Base-by-base conservation (phyloP, 1,140 invertebrate species). In the Caenorhabditis tropicalis region DNA sequence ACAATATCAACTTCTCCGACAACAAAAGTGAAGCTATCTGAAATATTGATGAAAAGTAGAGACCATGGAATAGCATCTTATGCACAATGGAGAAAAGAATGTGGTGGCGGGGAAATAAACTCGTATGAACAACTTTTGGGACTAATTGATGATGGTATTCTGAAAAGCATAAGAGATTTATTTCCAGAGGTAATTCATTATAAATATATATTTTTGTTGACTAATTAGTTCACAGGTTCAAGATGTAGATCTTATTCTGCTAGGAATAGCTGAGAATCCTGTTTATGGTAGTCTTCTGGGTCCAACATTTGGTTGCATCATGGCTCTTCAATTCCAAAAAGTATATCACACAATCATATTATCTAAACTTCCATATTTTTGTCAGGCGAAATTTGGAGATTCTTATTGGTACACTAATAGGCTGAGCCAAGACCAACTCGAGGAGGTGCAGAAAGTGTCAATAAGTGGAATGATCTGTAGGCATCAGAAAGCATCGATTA, bases 381-480 rank as follows among this genome's bases (percentile, higher is more conserved):
- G n/a, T n/a, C 53, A 56, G 53, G 43, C 65, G 10, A 74, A 74
- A 43, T 74, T 74, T 46, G 65, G 65, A 7, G 65, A 74, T 12
- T 43, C 65, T 6, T 74, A 74, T 12, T 74, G 65, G 65, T 74
- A 74, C 36, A 74, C 65, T 12, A 74, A 74, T n/a, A 39, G 33
- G 24, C 36, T 74, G 0, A 74, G 21, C 21, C 9, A 43, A 10
- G 65, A 74, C 6, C 65, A 74, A 27, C 19, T 74, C 3, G 65
- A 74, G 24, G 65, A 74, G 24, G 65, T 74, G 4, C 7, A 74
- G 36, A 74, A 74, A 24, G 36, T n/a, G 1, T 24, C 65, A 10
- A 43, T 74, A n/a, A 74, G 65, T 31, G 36, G 19, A 43, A 36
- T 74, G 65, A 46, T 74, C 19, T 74, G 65, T 19, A n/a, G 65